Percentiles rank a stretch among this genome's conserved stretches.
Evolutionary conservation across 2,888 invertebrate species (phyloP).

Genomic region (Anaspis maculata): DNA sequence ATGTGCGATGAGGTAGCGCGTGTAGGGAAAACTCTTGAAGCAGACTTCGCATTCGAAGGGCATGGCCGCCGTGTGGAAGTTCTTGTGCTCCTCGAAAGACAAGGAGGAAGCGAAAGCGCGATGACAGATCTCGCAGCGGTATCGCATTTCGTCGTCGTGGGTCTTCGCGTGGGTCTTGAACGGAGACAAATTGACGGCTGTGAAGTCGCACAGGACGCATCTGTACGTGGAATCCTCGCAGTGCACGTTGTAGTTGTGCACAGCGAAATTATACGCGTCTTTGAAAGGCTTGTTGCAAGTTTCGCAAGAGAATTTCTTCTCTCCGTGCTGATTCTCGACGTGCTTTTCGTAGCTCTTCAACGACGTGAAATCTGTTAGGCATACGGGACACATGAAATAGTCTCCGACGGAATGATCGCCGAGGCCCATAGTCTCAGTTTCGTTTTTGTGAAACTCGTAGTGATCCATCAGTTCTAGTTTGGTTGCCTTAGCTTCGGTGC

Average conservation of each 20-base stretch:
- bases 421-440: constrained; percentile 15
- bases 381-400: constrained; percentile 23
- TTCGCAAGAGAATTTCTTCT: constrained; percentile 39
- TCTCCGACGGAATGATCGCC: constrained; percentile 14
- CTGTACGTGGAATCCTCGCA: constrained; percentile 27
- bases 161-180: constrained; percentile 33
- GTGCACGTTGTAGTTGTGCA: constrained; percentile 30
- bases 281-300: constrained; percentile 32
- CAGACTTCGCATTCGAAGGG: constrained; percentile 48
- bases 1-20: constrained; percentile 44
- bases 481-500: constrained; percentile 9
- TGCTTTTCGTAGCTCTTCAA: constrained; percentile 29
- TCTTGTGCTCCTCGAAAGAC: constrained; percentile 48
- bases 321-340: constrained; percentile 27
- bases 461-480: constrained; percentile 16
- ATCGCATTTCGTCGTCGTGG: constrained; percentile 40
- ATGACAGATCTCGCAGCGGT: constrained; percentile 47
- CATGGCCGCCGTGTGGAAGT: constrained; percentile 46
- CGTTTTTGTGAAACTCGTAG: constrained; percentile 17
- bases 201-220: constrained; percentile 33
- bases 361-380: constrained; percentile 26
- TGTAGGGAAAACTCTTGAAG: constrained; percentile 45
- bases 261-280: constrained; percentile 32
- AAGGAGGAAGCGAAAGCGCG: constrained; percentile 49
- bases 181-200: constrained; percentile 26